Evolutionary conservation across 2,113 vertebrate genomes (phyloP).

Genomic region (Pyxicephalus adspersus): DNA sequence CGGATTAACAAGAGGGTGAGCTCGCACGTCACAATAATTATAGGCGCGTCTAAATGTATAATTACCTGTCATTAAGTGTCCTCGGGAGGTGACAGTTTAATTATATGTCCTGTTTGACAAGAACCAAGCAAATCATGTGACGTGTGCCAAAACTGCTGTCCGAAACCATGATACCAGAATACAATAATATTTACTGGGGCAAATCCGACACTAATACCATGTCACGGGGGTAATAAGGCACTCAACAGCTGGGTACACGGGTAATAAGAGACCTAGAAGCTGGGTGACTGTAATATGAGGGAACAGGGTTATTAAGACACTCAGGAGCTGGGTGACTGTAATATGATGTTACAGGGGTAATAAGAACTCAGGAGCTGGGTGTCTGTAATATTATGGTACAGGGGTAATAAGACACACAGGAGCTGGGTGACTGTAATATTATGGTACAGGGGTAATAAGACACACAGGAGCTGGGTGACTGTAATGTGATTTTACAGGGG

Average conservation of each 20-base stretch:
- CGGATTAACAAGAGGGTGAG: conserved; percentile 42
- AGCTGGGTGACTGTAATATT: neutral
- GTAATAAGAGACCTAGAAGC: neutral
- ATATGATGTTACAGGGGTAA: conserved; percentile 3
- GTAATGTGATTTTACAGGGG: conserved; percentile 3
- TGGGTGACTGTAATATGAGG: neutral
- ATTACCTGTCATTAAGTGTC: conserved; percentile 54
- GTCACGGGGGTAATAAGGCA: neutral
- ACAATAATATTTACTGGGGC: neutral
- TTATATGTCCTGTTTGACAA: conserved; percentile 40
- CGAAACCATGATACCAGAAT: neutral
- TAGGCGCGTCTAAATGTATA: conserved; percentile 48
- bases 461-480: conserved; percentile 4
- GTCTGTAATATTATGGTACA: neutral
- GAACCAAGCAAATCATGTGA: conserved; percentile 15
- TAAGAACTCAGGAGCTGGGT: conserved; percentile 17
- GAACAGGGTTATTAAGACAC: neutral
- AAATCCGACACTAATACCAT: neutral
- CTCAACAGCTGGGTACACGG: neutral
- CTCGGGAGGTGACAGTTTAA: conserved; percentile 46
- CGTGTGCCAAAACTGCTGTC: conserved; percentile 8
- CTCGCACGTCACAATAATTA: conserved; percentile 45
- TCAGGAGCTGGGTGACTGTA: neutral
- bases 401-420: conserved; percentile 2
- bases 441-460: conserved; percentile 7